phyloP scores from a whole-genome alignment of 2,888 invertebrate species.

The Epinotia demarniana region DNA sequence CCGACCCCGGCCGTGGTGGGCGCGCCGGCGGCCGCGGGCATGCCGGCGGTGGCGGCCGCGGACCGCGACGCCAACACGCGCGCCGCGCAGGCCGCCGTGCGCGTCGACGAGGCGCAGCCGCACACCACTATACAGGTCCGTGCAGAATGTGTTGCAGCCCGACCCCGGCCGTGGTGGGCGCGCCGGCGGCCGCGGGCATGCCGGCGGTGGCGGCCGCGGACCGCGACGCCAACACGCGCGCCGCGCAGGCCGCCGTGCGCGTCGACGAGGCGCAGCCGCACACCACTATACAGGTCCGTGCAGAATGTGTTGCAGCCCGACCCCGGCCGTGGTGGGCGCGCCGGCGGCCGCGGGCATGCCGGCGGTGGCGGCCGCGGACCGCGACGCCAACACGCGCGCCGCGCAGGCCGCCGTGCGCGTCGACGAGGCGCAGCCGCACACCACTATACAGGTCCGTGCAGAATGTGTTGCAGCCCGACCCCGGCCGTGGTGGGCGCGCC shows the following conservation, averaged over 20 bases:
- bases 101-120: slow-evolving; percentile 87
- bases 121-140: slow-evolving; percentile 89
- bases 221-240: slow-evolving; percentile 87
- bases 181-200: slow-evolving; percentile 78
- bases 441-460: slow-evolving; percentile 87
- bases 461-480: slow-evolving; percentile 85
- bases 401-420: slow-evolving; percentile 87
- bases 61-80: slow-evolving; percentile 88
- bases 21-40: slow-evolving; percentile 78
- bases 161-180: slow-evolving; percentile 88
- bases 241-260: slow-evolving; percentile 86
- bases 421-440: slow-evolving; percentile 88
- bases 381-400: slow-evolving; percentile 87
- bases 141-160: slow-evolving; percentile 80
- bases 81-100: slow-evolving; percentile 87
- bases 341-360: slow-evolving; percentile 78
- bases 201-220: slow-evolving; percentile 65
- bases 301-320: slow-evolving; percentile 83
- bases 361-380: slow-evolving; percentile 65
- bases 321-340: slow-evolving; percentile 87
- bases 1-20: slow-evolving; percentile 89
- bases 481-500: slow-evolving; percentile 87
- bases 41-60: slow-evolving; percentile 57
- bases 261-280: slow-evolving; percentile 88
- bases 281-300: slow-evolving; percentile 89